Evolutionary conservation across 2,888 invertebrate species (phyloP).

Genomic region (Carabus problematicus): DNA sequence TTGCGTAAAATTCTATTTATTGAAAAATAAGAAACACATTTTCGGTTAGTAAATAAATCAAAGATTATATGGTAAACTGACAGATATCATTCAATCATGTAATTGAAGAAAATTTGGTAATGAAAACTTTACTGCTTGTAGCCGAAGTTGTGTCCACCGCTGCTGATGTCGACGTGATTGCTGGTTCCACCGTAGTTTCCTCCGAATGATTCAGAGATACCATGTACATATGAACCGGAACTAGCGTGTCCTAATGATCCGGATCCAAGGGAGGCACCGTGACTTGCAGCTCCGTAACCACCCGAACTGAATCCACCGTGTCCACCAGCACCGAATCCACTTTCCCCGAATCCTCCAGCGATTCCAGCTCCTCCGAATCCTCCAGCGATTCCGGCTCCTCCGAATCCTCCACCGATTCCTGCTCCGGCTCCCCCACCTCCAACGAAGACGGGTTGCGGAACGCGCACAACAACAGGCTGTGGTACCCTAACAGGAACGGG

Average conservation of each 20-base stretch:
- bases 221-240: conserved; percentile 34
- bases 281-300: conserved; percentile 25
- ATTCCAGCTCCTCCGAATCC: no score
- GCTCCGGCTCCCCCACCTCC: conserved; percentile 25
- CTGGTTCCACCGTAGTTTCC: conserved; percentile 37
- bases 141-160: conserved; percentile 1
- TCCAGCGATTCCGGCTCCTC: no score
- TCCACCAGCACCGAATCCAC: conserved; percentile 17
- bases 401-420: conserved; percentile 11
- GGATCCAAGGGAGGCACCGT: not conserved
- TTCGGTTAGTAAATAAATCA: no score
- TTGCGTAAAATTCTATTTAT: no score
- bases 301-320: not conserved
- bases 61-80: no score
- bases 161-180: conserved; percentile 9
- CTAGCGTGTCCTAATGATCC: not conserved
- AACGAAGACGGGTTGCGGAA: conserved; percentile 26
- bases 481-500: conserved; percentile 51
- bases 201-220: conserved; percentile 22
- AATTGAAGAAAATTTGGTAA: no score
- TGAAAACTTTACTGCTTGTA: conserved; percentile 14
- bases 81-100: no score
- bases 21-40: no score
- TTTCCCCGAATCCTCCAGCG: conserved; percentile 1
- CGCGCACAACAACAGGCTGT: conserved; percentile 30